Conservation (phyloP, 35 echinoderm and acorn worm genomes). For the Ophiothrix spiculata region DNA sequence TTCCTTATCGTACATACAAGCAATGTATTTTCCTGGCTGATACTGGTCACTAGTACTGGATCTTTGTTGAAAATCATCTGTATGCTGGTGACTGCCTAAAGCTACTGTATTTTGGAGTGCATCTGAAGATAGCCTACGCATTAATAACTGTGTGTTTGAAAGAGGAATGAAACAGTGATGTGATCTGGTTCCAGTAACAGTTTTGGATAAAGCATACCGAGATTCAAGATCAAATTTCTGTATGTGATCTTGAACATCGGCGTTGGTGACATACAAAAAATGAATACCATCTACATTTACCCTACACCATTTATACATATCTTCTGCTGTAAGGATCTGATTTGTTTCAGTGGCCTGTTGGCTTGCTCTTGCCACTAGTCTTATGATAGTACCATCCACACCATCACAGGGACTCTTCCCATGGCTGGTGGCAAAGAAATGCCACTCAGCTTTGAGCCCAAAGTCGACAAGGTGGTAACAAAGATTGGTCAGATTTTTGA, state of each 20-base stretch:
- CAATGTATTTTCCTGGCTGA: slow-evolving; percentile 16
- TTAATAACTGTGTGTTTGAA: neutral
- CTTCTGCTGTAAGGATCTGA: slow-evolving; percentile 25
- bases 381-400: slow-evolving; percentile 51
- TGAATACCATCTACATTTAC: slow-evolving; percentile 20
- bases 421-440: slow-evolving; percentile 72
- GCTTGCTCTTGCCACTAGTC: slow-evolving; percentile 46
- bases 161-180: slow-evolving; percentile 30
- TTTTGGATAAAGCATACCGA: slow-evolving; percentile 17
- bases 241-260: slow-evolving; percentile 1
- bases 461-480: slow-evolving; percentile 40
- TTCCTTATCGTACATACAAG: slow-evolving; percentile 15
- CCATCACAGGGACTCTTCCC: slow-evolving; percentile 77
- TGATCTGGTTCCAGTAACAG: slow-evolving; percentile 18
- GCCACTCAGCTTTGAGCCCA: slow-evolving; percentile 40
- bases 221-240: slow-evolving; percentile 11
- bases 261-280: slow-evolving; percentile 32
- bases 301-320: slow-evolving; percentile 9
- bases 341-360: slow-evolving; percentile 2
- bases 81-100: neutral
- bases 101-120: neutral
- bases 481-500: slow-evolving; percentile 39
- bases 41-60: neutral
- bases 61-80: neutral
- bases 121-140: slow-evolving; percentile 3